Conservation (phyloP, 2,888 invertebrate genomes). For the Parelbella ahira region DNA sequence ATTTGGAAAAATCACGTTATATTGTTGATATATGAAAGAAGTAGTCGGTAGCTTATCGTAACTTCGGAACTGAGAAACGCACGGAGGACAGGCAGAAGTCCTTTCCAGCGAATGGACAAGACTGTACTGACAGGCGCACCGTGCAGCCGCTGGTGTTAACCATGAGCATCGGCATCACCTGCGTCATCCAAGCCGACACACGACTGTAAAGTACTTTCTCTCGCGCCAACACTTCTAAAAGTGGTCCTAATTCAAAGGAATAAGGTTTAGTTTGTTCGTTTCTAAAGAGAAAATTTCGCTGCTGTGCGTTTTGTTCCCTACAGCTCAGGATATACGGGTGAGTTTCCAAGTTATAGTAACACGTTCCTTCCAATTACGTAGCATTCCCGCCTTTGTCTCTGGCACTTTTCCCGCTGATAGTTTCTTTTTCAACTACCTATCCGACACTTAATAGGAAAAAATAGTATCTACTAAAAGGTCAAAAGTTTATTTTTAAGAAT, state of each 20-base stretch:
- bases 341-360: slow-evolving; percentile 36
- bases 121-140: slow-evolving; percentile 51
- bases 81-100: slow-evolving; percentile 39
- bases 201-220: slow-evolving; percentile 78
- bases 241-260: slow-evolving; percentile 41
- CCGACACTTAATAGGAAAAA: slow-evolving; percentile 53
- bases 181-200: slow-evolving; percentile 67
- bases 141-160: slow-evolving; percentile 41
- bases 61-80: slow-evolving; percentile 29
- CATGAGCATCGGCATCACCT: slow-evolving; percentile 57
- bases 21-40: slow-evolving; percentile 29
- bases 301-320: slow-evolving; percentile 49
- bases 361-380: slow-evolving; percentile 50
- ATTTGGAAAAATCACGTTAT: slow-evolving; percentile 41
- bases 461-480: slow-evolving; percentile 11
- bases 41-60: too few species aligned
- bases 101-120: slow-evolving; percentile 53
- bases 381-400: slow-evolving; percentile 55
- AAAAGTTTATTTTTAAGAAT: too few species aligned
- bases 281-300: slow-evolving; percentile 5
- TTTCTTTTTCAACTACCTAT: slow-evolving; percentile 53
- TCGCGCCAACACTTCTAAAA: slow-evolving; percentile 46
- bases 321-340: slow-evolving; percentile 38
- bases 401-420: slow-evolving; percentile 68
- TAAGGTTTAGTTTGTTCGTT: slow-evolving; percentile 46